Evolutionary conservation across 2,888 invertebrate species (phyloP).

Genomic region (Trichogramma dendrolimi): DNA sequence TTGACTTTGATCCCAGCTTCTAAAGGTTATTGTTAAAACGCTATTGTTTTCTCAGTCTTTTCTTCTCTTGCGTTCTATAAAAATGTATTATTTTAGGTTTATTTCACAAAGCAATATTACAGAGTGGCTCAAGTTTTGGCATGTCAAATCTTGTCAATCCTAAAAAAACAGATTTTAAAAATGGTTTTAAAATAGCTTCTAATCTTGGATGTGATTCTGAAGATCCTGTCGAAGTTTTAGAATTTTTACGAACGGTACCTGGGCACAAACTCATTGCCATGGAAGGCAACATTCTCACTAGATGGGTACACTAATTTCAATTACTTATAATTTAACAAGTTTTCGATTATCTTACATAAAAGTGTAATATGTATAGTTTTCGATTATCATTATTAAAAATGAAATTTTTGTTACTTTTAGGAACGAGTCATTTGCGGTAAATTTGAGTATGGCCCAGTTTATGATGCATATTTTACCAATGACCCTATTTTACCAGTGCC

Average conservation of each 20-base stretch:
- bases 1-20: conserved; percentile 35
- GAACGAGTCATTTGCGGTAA: neutral
- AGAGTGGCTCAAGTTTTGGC: conserved; percentile 32
- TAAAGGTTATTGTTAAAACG: conserved; percentile 31
- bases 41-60: neutral
- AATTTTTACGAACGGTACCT: conserved; percentile 33
- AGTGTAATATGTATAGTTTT: no score
- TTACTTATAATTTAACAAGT: conserved; percentile 16
- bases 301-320: conserved; percentile 31
- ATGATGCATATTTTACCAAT: conserved; percentile 1
- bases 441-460: neutral
- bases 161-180: conserved; percentile 5
- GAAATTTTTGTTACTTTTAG: neutral
- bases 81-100: conserved; percentile 30
- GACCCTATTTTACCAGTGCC: conserved; percentile 4
- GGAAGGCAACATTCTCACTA: conserved; percentile 32
- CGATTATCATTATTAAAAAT: neutral
- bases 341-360: neutral
- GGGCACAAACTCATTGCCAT: conserved; percentile 42
- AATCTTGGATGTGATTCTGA: conserved; percentile 31
- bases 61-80: no score
- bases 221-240: conserved; percentile 33
- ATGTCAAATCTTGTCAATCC: conserved; percentile 17
- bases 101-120: conserved; percentile 40
- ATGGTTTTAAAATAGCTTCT: conserved; percentile 27